Evolutionary conservation across 1,140 invertebrate genomes (phyloP).

Genomic region (Drosophila equinoxialis): DNA sequence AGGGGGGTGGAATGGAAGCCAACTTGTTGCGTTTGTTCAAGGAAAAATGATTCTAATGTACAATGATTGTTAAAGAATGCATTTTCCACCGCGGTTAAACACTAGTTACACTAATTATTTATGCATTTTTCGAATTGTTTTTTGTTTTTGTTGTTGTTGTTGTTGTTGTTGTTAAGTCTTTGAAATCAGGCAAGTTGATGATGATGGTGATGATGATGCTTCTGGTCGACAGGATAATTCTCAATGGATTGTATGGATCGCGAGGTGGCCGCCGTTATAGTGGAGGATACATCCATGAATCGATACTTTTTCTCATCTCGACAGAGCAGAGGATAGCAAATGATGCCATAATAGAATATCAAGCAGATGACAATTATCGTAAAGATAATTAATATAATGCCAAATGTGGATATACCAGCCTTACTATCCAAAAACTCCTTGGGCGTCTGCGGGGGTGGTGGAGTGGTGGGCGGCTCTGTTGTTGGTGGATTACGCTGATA

Average conservation of each 20-base stretch:
- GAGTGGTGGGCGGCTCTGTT: constrained; percentile 46
- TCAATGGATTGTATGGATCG: constrained; percentile 81
- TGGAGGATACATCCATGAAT: constrained; percentile 85
- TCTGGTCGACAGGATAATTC: constrained; percentile 76
- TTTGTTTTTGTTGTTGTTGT: constrained; percentile 24
- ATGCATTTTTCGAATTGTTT: constrained; percentile 16
- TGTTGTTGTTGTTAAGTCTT: constrained; percentile 45
- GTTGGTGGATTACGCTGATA: constrained; percentile 36
- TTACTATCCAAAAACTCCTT: constrained; percentile 82
- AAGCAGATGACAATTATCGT: constrained; percentile 84
- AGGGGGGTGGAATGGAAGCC: neutral
- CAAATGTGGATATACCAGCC: constrained; percentile 85
- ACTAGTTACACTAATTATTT: constrained; percentile 36
- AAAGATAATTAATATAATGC: constrained; percentile 85
- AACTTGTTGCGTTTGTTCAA: constrained; percentile 23
- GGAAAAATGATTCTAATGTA: constrained; percentile 36
- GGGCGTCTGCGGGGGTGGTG: constrained; percentile 59
- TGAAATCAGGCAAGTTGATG: constrained; percentile 61
- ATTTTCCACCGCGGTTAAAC: constrained; percentile 35
- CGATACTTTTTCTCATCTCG: constrained; percentile 86
- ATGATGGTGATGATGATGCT: constrained; percentile 49
- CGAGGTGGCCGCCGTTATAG: constrained; percentile 82
- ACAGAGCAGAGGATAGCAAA: constrained; percentile 86
- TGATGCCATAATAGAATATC: constrained; percentile 85
- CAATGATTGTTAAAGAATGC: constrained; percentile 61